Evolutionary conservation across 2,888 invertebrate genomes (phyloP), one percentile per base, ranked within the genome.

Genomic region (Andrena fulva): DNA sequence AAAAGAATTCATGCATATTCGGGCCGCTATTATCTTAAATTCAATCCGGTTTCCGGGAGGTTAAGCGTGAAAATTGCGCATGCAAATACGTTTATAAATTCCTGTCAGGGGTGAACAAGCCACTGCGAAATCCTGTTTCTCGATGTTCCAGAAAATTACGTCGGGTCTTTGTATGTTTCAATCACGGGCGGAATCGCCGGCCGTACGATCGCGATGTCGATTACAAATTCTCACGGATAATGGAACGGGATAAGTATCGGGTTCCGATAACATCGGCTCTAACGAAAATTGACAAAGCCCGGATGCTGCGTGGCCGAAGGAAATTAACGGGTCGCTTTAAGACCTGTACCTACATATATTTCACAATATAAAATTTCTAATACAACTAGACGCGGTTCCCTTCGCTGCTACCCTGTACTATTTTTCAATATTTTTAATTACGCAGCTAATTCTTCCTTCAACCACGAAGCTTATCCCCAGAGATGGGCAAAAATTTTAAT

Each of bases 21-120:
- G 87, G 80, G 59, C 67, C 62, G 66, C 80, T 77, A 89, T 90
- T 88, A 87, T 85, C 88, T 87, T 84, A 84, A 90, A 91, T 91
- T 91, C 89, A 91, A 91, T 91, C 89, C 90, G 88, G 80, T 90
- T 91, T 90, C 90, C 89, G 83, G 86, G 86, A 91, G 90, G 89
- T 90, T 90, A 89, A 91, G 87, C 90, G 89, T 88, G 89, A 91
- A 91, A 91, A 91, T 91, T 91, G 90, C 89, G 87, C 90, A 91
- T 91, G 91, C 90, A 91, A 91, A 91, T 91, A 81, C 85, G 87
- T 87, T 88, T 89, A 89, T 89, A 88, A 90, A 90, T 90, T 89
- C 86, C 85, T 80, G 81, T 74, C 63, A 72, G 50, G 70, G 64
- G 67, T 56, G 74, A 89, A 89, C 88, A 85, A 87, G 80, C 87